These are phyloP conservation scores for Idris sp. DNA, from an alignment of 1,140 invertebrate species.

Conservation along the genomic window DNA sequence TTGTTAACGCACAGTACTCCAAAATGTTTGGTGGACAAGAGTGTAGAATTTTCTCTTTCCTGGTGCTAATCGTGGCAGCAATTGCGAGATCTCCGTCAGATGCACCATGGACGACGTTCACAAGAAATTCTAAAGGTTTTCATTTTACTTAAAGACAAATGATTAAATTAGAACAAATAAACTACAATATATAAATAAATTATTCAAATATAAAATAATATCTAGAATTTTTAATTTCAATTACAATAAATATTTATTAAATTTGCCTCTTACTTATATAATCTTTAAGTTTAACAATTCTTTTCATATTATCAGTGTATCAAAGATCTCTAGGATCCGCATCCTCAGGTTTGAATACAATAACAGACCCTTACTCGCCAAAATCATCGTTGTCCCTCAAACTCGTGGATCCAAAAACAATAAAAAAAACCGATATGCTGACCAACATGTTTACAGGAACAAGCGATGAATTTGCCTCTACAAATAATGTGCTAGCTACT, in stretches of 20 bases:
- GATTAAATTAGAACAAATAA: no score
- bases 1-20: conserved; percentile 51
- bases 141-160: not conserved
- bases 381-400: conserved; percentile 71
- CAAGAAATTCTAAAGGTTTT: conserved; percentile 62
- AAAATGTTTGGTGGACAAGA: conserved; percentile 62
- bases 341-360: conserved; percentile 60
- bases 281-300: no score
- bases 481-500: not conserved
- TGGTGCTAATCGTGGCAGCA: conserved; percentile 39
- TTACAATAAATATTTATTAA: conserved; percentile 9
- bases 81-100: conserved; percentile 50
- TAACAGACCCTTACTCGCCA: conserved; percentile 66
- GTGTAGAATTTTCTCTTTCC: conserved; percentile 38
- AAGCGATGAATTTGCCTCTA: conserved; percentile 13
- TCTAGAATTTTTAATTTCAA: no score
- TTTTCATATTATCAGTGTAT: conserved; percentile 64
- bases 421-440: conserved; percentile 71
- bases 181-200: no score
- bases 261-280: no score
- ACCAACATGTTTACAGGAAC: conserved; percentile 67
- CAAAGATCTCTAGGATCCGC: conserved; percentile 63
- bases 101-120: conserved; percentile 53
- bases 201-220: no score
- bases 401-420: conserved; percentile 69